Evolutionary conservation across 2,797 vertebrate species (phyloP), one percentile per base, ranked within the genome.

Genomic region (Rhincodon typus): DNA sequence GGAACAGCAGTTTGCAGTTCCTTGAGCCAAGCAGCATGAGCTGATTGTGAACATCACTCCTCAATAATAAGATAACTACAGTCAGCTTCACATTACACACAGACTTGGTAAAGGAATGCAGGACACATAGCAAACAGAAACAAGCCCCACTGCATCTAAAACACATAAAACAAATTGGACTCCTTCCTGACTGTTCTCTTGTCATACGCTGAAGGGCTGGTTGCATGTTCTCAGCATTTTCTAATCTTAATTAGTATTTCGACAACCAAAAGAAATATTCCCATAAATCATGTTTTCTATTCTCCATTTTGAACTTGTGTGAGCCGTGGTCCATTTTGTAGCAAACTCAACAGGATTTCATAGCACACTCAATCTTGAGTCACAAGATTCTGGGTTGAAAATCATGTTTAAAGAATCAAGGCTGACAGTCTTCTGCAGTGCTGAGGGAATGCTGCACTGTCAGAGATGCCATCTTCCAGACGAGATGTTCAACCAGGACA

Each of bases 71-170:
- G 19, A 46, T 46, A 84, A 84, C 46, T 25, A 84, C 46, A 84
- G 82, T 46, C 82, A 84, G 82, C 82, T 84, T 84, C 82, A 84
- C 38, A 84, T 84, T 84, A 84, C 82, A 84, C 19, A 42, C 82
- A 38, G 34, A 38, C 79, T 7, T 84, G 79, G 79, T 42, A 84
- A 46, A 23, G 19, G 79, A 84, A 84, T 46, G 38, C 79, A 84
- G 42, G 10, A 84, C 46, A 46, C 23, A 21, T 7, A 25, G 21
- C 19, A 84, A 46, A 46, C 6, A 84, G 5, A 23, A 46, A 7
- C 6, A 84, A 38, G 42, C 42, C 82, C 19, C 6, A 8, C 0
- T 84, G 21, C 21, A 84, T 23, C 82, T 84, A 7, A 34, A 34
- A 72, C 17, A 21, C 17, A 19, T 38, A 46, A 42, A 84, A 46